A percentile compares a stretch with the other conserved stretches of the same genome.
Evolutionary conservation across 2,888 invertebrate species (phyloP).

Genomic region (Ernsta delagoae): DNA sequence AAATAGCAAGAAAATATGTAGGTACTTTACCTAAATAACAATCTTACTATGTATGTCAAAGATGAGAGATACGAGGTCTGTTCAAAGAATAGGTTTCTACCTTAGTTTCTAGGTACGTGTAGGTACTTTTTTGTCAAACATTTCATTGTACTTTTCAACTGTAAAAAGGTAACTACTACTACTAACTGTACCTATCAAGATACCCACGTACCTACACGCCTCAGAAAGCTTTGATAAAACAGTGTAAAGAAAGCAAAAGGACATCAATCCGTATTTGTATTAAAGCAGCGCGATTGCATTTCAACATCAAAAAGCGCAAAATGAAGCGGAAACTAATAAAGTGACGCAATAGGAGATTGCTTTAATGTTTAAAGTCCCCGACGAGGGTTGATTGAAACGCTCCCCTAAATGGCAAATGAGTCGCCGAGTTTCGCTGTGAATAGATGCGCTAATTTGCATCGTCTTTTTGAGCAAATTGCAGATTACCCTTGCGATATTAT

Average conservation of each 20-base stretch:
- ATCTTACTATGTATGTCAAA: no score
- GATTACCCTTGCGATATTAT: constrained; percentile 39
- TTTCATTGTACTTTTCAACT: no score
- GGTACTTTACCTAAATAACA: no score
- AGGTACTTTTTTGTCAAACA: no score
- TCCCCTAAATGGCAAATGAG: constrained; percentile 74
- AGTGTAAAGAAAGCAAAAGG: constrained; percentile 45
- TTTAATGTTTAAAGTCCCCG: constrained; percentile 78
- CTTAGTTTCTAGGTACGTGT: no score
- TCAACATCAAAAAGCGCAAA: constrained; percentile 78
- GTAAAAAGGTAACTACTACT: no score
- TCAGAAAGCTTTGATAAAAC: no score
- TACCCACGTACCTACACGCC: no score
- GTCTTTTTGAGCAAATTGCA: constrained; percentile 58
- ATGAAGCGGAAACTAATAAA: constrained; percentile 79
- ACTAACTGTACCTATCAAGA: no score
- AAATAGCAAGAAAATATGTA: no score
- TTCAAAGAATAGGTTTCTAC: no score
- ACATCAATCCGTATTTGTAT: constrained; percentile 54
- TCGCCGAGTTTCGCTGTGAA: constrained; percentile 74
- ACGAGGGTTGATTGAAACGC: constrained; percentile 78
- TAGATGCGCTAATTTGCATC: constrained; percentile 82
- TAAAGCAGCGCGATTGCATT: constrained; percentile 66
- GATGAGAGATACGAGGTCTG: no score
- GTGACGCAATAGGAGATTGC: constrained; percentile 78